Conservation (phyloP, 1,140 invertebrate species). For the Subanguina moxae region DNA sequence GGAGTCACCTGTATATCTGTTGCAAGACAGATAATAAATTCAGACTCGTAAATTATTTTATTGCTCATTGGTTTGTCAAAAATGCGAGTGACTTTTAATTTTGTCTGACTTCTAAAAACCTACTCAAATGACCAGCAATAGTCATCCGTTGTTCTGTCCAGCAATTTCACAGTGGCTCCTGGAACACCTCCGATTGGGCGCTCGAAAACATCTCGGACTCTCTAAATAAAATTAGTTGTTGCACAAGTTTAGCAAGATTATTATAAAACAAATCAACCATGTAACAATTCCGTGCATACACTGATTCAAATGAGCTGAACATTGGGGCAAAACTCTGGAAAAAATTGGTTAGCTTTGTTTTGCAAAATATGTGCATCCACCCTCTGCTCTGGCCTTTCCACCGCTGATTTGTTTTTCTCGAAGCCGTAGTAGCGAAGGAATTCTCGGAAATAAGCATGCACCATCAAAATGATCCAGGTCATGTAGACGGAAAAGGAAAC, state of each 20-base stretch:
- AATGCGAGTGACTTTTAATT: neutral
- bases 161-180: conserved; percentile 43
- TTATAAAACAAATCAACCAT: conserved; percentile 16
- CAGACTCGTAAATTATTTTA: neutral
- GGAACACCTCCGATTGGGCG: conserved; percentile 51
- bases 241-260: neutral
- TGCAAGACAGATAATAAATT: conserved; percentile 1
- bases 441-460: conserved; percentile 53
- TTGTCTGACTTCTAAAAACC: neutral
- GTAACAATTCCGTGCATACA: conserved; percentile 64
- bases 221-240: neutral
- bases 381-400: conserved; percentile 41
- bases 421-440: conserved; percentile 51
- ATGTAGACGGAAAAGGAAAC: conserved; percentile 53
- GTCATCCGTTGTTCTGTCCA: conserved; percentile 51
- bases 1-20: conserved; percentile 22
- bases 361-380: conserved; percentile 21
- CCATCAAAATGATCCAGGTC: conserved; percentile 49
- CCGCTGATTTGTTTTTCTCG: conserved; percentile 52
- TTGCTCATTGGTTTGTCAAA: no score
- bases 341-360: neutral
- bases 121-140: conserved; percentile 56
- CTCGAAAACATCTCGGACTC: conserved; percentile 61
- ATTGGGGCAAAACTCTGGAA: conserved; percentile 61
- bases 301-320: conserved; percentile 64